Conservation (phyloP, 1,140 invertebrate species). For the Drosophila pruinosa region DNA sequence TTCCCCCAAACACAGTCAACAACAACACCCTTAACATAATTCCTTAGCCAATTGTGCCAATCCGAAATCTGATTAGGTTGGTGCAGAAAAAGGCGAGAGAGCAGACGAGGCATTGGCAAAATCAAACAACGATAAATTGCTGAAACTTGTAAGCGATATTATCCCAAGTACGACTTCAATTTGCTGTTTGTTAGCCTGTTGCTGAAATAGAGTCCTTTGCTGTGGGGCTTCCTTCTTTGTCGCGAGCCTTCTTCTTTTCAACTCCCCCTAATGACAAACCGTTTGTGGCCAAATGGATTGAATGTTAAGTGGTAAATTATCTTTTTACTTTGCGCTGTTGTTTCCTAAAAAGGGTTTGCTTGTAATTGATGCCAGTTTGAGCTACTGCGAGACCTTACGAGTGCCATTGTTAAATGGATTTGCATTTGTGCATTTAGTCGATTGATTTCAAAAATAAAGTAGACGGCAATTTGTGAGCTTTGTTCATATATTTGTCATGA, state of each 20-base stretch:
- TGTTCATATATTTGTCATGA: background rate
- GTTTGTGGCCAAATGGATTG: conserved; percentile 50
- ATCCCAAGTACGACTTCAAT: conserved; percentile 54
- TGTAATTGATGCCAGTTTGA: conserved; percentile 56
- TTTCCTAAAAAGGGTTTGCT: conserved; percentile 57
- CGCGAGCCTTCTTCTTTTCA: conserved; percentile 3
- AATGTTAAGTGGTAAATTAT: conserved; percentile 73
- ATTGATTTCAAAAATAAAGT: conserved; percentile 38
- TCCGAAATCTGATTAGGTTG: conserved; percentile 74
- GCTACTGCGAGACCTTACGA: background rate
- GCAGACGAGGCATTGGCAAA: conserved; percentile 26
- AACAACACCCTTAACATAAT: conserved; percentile 45
- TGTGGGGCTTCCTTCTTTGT: conserved; percentile 55
- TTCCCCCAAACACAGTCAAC: background rate
- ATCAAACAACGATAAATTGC: conserved; percentile 79
- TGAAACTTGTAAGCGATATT: conserved; percentile 72
- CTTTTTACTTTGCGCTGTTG: conserved; percentile 27
- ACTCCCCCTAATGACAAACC: conserved; percentile 39
- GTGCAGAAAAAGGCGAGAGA: background rate
- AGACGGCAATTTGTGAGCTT: background rate
- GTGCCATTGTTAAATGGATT: conserved; percentile 15
- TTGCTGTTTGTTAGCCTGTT: conserved; percentile 68
- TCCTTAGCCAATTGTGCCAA: conserved; percentile 67
- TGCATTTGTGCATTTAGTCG: conserved; percentile 46
- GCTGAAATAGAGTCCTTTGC: conserved; percentile 49